Base-by-base conservation (phyloP, 2,113 vertebrate genomes). In the Saccopteryx bilineata region DNA sequence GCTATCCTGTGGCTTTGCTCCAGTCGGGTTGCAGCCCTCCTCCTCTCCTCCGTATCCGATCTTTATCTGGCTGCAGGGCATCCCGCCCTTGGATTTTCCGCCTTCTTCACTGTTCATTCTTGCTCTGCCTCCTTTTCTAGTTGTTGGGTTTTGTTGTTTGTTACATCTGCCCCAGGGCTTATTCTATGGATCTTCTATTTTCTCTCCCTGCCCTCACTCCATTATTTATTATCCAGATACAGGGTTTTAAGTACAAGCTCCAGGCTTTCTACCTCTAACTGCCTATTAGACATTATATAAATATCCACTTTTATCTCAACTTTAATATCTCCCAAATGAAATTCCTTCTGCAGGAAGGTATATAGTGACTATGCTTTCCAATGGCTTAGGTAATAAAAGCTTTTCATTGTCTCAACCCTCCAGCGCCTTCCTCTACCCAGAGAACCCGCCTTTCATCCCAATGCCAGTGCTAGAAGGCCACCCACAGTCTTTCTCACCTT, bases 221-320 rank as follows among this genome's bases (percentile, higher is more conserved):
- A 28, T 75, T 78, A 80, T 80, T 84, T 93, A 46, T 87, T 5
- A 71, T n/a, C 3, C 31, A 56, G 18, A 33, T 18, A 54, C 39
- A 46, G 28, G 39, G 18, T 33, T 93, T 87, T 83, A 88, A 84
- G 23, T 69, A 58, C 54, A 85, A 60, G 75, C 10, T 54, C 26
- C 31, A 95, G 65, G 11, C 65, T 52, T 89, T 21, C 24, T 46
- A 26, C 31, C 31, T 63, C 60, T 69, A 72, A 60, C 4, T 14
- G 46, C 52, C 50, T 46, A 9, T 28, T 90, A 33, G 21, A 82
- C 52, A 66, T n/a, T 26, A 4, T 84, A n/a, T 58, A n/a, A 69
- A 46, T 92, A 90, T 21, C 24, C 76, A 54, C 63, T 87, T 84
- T 90, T 52, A 71, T 84, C 33, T 90, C 76, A 84, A 39, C 31